These are phyloP conservation scores for Nannoperca australis DNA, from an alignment of 2,797 vertebrate genomes.

Conservation along the genomic window DNA sequence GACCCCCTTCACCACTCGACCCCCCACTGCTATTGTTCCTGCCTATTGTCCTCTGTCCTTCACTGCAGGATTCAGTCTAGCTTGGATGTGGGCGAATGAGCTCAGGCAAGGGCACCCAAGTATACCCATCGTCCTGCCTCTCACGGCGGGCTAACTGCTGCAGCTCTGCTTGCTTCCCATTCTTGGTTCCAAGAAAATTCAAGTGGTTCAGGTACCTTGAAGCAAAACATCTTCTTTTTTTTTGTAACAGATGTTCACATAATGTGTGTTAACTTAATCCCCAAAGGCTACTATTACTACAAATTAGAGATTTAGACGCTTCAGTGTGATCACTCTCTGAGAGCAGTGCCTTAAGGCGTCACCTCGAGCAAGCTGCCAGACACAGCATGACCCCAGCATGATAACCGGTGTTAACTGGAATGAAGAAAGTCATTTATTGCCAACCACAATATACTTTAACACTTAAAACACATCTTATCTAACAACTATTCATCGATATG, in stretches of 20 bases:
- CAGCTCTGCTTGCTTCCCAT: conserved; percentile 14
- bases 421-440: conserved; percentile 10
- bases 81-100: conserved; percentile 27
- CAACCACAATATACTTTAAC: not conserved
- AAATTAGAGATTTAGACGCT: conserved; percentile 33
- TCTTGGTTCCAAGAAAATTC: conserved; percentile 14
- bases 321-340: conserved; percentile 12
- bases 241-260: conserved; percentile 31
- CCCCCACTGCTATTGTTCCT: conserved; percentile 35
- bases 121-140: conserved; percentile 25
- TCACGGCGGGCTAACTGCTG: conserved; percentile 5
- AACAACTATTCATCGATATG: not conserved
- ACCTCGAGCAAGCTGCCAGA: conserved; percentile 1
- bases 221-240: conserved; percentile 10
- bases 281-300: conserved; percentile 8
- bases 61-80: conserved; percentile 32
- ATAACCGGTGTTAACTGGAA: conserved; percentile 15
- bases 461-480: not conserved
- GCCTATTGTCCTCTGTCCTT: conserved; percentile 2
- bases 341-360: not conserved
- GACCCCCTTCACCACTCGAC: conserved; percentile 20
- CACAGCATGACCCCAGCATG: not conserved
- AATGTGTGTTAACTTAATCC: conserved; percentile 33
- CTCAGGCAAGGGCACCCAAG: conserved; percentile 43
- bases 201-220: conserved; percentile 8